Evolutionary conservation across 2,797 vertebrate species (phyloP), one percentile per base, ranked within the genome.

Genomic region (Trachurus trachurus): DNA sequence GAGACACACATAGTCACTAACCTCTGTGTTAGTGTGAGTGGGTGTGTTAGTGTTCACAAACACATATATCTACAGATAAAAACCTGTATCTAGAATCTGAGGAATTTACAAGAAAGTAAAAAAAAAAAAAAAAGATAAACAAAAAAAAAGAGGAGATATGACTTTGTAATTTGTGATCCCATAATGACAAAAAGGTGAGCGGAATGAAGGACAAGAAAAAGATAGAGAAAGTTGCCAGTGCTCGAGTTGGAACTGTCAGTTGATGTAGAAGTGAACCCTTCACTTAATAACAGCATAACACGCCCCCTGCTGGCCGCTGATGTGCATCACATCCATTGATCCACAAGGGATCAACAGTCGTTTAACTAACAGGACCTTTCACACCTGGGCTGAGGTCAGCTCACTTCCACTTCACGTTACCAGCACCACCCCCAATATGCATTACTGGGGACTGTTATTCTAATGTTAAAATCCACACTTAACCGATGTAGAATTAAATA

Each of bases 231-330:
- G 83, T 78, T 88, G 39, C 49, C 56, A 50, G 54, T 47, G 40
- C 66, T 66, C 3, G 64, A 69, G 52, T 31, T 26, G 52, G 26
- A 56, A 69, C 50, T 45, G 45, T 75, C 49, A 61, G 29, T 54
- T 11, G 26, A 68, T 16, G 29, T 50, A 6, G 9, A 80, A 66
- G 74, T 5, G 5, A 6, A 60, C 6, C 50, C 47, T 34, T 56
- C 2, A 57, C 70, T 74, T n/a, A 85, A 49, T 56, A 79, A 66
- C 66, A 90, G 93, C 54, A 21, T 67, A 68, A 83, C 80, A 89
- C 88, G n/a, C 94, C 91, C 82, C 89, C 94, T 93, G 78, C 84
- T 94, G 94, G 91, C 11, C 16, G 39, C 19, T 63, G 9, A 9
- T 2, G 1, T 13, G 66, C 10, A 92, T 67, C 84, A 76, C 91